phyloP scores from a whole-genome alignment of 2,797 vertebrate species.

The Cercopithecus neglectus region DNA sequence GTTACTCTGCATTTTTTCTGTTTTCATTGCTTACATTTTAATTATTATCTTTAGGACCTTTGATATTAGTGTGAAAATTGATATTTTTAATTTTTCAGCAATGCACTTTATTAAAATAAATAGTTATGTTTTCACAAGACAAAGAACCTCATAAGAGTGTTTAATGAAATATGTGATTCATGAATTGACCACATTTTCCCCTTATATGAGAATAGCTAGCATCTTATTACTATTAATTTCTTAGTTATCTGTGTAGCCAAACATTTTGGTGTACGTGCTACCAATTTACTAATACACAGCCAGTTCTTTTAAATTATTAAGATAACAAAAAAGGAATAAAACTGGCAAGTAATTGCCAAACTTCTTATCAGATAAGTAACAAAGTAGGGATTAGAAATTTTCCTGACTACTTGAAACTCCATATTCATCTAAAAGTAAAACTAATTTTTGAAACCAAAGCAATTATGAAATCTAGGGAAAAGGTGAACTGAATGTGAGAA shows the following conservation, averaged over 20 bases:
- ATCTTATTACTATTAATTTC: constrained; percentile 59
- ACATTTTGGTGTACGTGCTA: neutral
- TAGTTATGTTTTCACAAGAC: neutral
- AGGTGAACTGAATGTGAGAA: neutral
- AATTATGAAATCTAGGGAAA: neutral
- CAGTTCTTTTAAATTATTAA: neutral
- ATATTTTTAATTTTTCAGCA: constrained; percentile 61
- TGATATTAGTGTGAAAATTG: constrained; percentile 40
- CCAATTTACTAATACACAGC: neutral
- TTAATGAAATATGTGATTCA: constrained; percentile 57
- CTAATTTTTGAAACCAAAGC: neutral
- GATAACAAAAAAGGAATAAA: neutral
- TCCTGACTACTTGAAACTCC: neutral
- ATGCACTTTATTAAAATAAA: constrained; percentile 7
- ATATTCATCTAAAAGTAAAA: neutral
- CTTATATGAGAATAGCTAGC: neutral
- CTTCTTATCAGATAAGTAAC: neutral
- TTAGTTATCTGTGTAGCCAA: constrained; percentile 56
- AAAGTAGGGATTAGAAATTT: neutral
- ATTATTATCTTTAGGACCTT: constrained; percentile 49
- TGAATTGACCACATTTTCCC: constrained; percentile 15
- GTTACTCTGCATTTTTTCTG: constrained; percentile 2
- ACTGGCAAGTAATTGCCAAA: neutral
- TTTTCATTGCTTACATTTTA: constrained; percentile 38
- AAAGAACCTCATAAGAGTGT: neutral